phyloP scores from a whole-genome alignment of 1,140 invertebrate genomes.

The Pogonus chalceus region DNA sequence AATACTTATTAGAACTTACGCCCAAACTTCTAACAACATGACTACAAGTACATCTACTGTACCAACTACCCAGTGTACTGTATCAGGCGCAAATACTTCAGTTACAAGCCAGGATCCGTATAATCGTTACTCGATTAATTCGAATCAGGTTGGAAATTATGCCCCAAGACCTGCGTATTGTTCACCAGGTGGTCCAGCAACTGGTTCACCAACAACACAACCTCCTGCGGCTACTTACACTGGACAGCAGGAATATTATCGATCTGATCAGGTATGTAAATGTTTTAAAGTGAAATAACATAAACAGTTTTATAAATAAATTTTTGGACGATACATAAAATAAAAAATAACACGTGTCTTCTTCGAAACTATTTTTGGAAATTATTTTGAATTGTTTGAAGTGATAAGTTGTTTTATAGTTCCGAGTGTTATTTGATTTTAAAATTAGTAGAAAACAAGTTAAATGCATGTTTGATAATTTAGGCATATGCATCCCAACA shows the following conservation, averaged over 20 bases:
- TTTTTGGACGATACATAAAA: too few relatives aligned
- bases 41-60: neutral
- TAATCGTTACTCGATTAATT: constrained; percentile 36
- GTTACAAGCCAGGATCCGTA: constrained; percentile 33
- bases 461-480: neutral
- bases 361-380: too few relatives aligned
- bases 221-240: constrained; percentile 40
- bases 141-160: constrained; percentile 30
- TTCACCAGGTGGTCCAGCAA: constrained; percentile 26
- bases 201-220: constrained; percentile 35
- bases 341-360: too few relatives aligned
- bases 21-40: neutral
- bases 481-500: constrained; percentile 36
- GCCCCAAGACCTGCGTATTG: constrained; percentile 30
- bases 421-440: neutral
- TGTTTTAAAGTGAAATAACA: too few relatives aligned
- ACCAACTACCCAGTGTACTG: neutral
- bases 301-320: too few relatives aligned
- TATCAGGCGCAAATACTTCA: too few relatives aligned
- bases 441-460: neutral
- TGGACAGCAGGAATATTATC: constrained; percentile 55
- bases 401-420: too few relatives aligned
- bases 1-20: neutral
- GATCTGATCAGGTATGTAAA: constrained; percentile 43
- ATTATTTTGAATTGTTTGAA: too few relatives aligned